Evolutionary conservation across 2,888 invertebrate genomes (phyloP), one percentile per base, ranked within the genome.

Genomic region (Andrena trimmerana): DNA sequence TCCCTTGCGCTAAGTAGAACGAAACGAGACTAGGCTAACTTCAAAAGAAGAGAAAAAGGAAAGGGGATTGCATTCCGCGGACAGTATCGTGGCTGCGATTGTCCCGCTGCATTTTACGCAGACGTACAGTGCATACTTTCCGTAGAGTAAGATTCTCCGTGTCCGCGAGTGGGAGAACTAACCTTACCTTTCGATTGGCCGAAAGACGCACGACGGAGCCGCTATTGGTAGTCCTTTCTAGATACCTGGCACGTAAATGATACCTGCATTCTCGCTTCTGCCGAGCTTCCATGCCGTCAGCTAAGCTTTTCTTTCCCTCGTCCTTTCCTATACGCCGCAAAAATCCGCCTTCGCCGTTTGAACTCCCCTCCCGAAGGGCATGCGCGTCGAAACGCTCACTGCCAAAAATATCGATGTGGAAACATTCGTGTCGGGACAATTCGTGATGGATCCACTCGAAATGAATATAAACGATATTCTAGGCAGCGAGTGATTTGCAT

Each of bases 221-320:
- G 82, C 78, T 73, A 78, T 77, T 75, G 77, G 73, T 86, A 79
- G 77, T 86, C 79, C 73, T 73, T 82, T 76, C 73, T 71, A 78
- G 68, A 60, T 85, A 76, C 70, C 73, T 80, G 60, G 7, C 73
- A 68, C 68, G 78, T 60, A 80, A 71, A 78, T 76, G 31, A 66
- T 72, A 67, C 73, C 68, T 77, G 67, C 69, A 63, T 72, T 66
- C 52, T 75, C 42, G 24, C 16, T 27, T 16, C 27, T n/a, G 24
- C 29, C 36, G 54, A 48, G 31, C 27, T 63, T 59, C 29, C 42
- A 33, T 2, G 36, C n/a, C 77, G 72, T 78, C 16, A 3, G 20
- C 6, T 29, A 24, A 59, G 10, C 24, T 13, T 2, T 52, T 13
- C 2, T 1, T 6, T 42, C 5, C 16, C 5, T 62, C 3, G 10